Base-by-base conservation (phyloP, 2,113 vertebrate species). In the Protobothrops mucrosquamatus region DNA sequence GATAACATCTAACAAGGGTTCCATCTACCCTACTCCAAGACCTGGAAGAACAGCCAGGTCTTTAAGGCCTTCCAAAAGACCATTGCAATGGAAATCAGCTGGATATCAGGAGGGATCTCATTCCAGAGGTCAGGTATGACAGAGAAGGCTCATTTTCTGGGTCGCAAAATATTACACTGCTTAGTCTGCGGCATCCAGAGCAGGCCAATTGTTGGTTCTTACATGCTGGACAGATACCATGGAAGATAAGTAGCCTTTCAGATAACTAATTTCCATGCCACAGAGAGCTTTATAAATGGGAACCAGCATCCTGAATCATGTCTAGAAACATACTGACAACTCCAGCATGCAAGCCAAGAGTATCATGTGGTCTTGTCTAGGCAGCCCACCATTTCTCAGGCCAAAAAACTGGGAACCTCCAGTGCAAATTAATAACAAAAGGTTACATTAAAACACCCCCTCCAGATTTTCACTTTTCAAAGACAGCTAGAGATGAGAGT, bases 391-490 rank as follows among this genome's bases (percentile, higher is more conserved):
- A 74, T 18, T 74, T 34, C n/a, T 74, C 69, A n/a, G 69, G 18
- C 6, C 69, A 74, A 95, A 93, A 89, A 69, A 90, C 89, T 93
- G 94, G 92, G 94, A 96, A 57, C 54, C 95, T 61, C 89, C 89
- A 56, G 23, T 93, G 95, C 94, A 96, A 96, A 93, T 87, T 93
- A 91, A 59, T 96, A 92, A 91, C 89, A 87, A 92, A 92, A 94
- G 61, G 93, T 95, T 92, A 93, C 69, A 85, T n/a, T 10, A 92
- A 95, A 56, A 89, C 29, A 43, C 91, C 69, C 69, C 87, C 92
- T 93, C 88, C 96, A 95, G 88, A 94, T 94, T 96, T 95, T 87
- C 39, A 94, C 87, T 95, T 94, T 91, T 92, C 91, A 57, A 87
- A 96, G 87, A 34, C 93, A 89, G 15, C 26, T 87, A 94, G 61